Conservation (phyloP, 2,797 vertebrate genomes). For the Tadarida brasiliensis region DNA sequence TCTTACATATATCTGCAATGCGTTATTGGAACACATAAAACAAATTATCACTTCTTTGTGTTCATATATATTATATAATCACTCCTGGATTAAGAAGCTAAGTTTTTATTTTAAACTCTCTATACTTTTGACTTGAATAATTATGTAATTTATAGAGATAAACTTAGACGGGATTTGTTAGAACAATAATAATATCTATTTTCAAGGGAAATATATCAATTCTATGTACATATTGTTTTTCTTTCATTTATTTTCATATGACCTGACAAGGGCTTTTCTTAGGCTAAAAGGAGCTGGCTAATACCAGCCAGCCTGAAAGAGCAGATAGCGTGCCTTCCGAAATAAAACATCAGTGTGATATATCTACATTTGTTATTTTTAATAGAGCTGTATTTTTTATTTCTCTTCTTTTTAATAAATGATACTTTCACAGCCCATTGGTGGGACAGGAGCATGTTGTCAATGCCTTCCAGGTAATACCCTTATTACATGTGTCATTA, state of each 20-base stretch:
- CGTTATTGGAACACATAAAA: background rate
- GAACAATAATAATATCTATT: conserved; percentile 3
- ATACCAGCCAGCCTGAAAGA: conserved; percentile 58
- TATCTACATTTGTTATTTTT: conserved; percentile 66
- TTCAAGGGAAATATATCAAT: background rate
- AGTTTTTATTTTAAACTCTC: background rate
- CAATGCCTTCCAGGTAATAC: conserved; percentile 91
- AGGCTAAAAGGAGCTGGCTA: conserved; percentile 30
- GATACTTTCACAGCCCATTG: conserved; percentile 88
- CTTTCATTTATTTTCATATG: conserved; percentile 11
- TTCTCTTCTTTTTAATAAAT: conserved; percentile 73
- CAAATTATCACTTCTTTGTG: background rate
- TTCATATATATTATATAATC: background rate
- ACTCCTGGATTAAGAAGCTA: background rate
- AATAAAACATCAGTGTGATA: background rate
- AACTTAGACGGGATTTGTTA: background rate
- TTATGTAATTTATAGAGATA: background rate
- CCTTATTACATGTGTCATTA: conserved; percentile 89
- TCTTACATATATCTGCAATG: background rate
- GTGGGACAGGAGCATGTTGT: conserved; percentile 90
- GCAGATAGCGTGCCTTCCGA: conserved; percentile 54
- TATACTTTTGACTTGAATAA: background rate
- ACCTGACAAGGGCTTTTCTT: background rate
- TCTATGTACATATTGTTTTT: background rate
- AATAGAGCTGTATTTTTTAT: conserved; percentile 59